A percentile compares a stretch with the other conserved stretches of the same genome.
Evolutionary conservation across 2,888 invertebrate genomes (phyloP).

Genomic region (Galeopsomyia nigrocyanea): DNA sequence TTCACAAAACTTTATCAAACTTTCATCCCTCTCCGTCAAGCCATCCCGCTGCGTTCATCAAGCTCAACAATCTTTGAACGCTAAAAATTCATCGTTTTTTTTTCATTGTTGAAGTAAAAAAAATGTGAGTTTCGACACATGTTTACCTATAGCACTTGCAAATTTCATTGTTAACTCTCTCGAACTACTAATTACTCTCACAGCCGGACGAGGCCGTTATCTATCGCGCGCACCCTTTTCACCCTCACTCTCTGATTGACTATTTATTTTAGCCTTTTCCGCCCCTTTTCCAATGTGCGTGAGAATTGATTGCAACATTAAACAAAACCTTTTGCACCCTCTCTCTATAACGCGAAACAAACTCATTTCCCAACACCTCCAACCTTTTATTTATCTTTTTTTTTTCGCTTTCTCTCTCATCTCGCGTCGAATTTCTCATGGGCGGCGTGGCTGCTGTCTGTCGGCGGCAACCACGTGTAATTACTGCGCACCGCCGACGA

Average conservation of each 20-base stretch:
- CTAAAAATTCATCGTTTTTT: no score
- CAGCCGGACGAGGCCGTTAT: conserved; percentile 18
- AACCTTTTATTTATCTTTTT: background rate
- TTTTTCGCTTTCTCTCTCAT: background rate
- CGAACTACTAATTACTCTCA: conserved; percentile 35
- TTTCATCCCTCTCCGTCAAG: no score
- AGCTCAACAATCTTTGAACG: no score
- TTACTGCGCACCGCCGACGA: no score
- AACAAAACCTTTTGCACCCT: background rate
- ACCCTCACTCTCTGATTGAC: conserved; percentile 1
- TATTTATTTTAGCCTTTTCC: conserved; percentile 20
- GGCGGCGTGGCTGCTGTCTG: background rate
- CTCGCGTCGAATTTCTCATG: conserved; percentile 10
- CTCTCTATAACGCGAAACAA: no score
- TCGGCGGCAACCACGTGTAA: background rate
- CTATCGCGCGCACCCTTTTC: conserved; percentile 13
- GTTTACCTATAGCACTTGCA: conserved; percentile 2
- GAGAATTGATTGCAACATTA: background rate
- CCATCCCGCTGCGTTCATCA: no score
- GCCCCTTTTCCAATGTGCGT: background rate
- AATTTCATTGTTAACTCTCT: conserved; percentile 30
- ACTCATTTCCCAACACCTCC: background rate
- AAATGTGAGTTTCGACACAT: no score
- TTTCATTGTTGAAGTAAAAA: no score
- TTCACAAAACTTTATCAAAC: no score